phyloP scores from a whole-genome alignment of 1,140 invertebrate genomes.

The Bombus confusus region DNA sequence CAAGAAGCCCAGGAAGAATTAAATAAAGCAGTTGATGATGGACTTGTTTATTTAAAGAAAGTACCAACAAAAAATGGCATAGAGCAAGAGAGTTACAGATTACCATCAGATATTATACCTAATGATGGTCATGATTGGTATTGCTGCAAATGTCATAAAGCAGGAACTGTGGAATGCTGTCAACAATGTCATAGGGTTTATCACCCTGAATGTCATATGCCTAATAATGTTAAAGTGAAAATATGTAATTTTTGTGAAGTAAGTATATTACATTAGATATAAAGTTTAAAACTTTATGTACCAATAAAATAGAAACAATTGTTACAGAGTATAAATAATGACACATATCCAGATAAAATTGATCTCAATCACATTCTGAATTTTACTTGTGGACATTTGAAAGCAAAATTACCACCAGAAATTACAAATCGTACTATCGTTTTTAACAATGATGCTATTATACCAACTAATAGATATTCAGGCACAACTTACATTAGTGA shows the following conservation, averaged over 20 bases:
- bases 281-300: background rate
- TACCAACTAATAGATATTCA: constrained; percentile 70
- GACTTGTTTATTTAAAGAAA: constrained; percentile 75
- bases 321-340: constrained; percentile 74
- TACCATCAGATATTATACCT: constrained; percentile 65
- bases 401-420: constrained; percentile 78
- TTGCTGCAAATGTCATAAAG: constrained; percentile 77
- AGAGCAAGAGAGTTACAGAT: constrained; percentile 76
- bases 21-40: constrained; percentile 75
- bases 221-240: constrained; percentile 64
- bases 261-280: constrained; percentile 23
- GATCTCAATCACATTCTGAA: constrained; percentile 77
- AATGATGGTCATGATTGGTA: constrained; percentile 77
- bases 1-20: constrained; percentile 75
- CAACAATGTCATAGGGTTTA: constrained; percentile 77
- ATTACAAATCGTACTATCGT: constrained; percentile 79
- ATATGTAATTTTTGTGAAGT: constrained; percentile 78
- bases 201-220: constrained; percentile 72
- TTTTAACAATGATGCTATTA: constrained; percentile 69
- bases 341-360: constrained; percentile 66
- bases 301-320: constrained; percentile 9
- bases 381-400: constrained; percentile 79
- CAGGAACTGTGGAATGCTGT: constrained; percentile 74
- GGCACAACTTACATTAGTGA: constrained; percentile 79
- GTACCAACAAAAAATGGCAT: constrained; percentile 73